Evolutionary conservation across 2,888 invertebrate genomes (phyloP), one percentile per base, ranked within the genome.

Genomic region (Drosophila picticornis): DNA sequence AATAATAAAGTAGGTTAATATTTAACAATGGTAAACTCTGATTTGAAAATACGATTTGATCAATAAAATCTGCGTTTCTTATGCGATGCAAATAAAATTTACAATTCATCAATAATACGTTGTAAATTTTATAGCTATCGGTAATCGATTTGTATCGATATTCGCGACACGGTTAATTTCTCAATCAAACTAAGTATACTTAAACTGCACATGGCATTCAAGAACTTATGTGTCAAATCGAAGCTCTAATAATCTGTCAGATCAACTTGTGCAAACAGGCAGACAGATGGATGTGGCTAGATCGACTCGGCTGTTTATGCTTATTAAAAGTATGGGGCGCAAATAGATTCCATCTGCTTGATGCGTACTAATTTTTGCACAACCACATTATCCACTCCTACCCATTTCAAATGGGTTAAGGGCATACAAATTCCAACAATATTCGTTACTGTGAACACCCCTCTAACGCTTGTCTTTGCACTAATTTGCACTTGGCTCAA

Each of bases 401-500:
- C 2, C 13, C 16, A 46, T 25, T 25, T 25, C 1, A 25, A 46
- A 25, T 16, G 16, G 4, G 46, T 46, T 46, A 16, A 46, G 16
- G 25, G 25, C 25, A 46, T 9, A 22, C 0, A 46, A 46, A 16
- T 46, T 46, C 46, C 46, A 5, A 46, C 7, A 46, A 16, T 22
- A 25, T 46, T 46, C 46, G 16, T 46, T 25, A 46, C 27, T 16
- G 9, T 25, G 16, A 25, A 16, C 4, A 25, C 46, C 16, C 16
- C 16, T 16, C 16, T 46, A 46, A 46, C 25, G 25, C 27, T 36
- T 36, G 11, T 36, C 36, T 27, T 9, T 31, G 19, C 22, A 25
- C 34, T 32, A 48, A 32, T 22, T 46, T 58, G 31, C 58, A 46
- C 22, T 48, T 48, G 11, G 48, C 22, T 16, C 34, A 60, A 34